Conservation (phyloP, 2,113 vertebrate species). For the Numenius arquata region DNA sequence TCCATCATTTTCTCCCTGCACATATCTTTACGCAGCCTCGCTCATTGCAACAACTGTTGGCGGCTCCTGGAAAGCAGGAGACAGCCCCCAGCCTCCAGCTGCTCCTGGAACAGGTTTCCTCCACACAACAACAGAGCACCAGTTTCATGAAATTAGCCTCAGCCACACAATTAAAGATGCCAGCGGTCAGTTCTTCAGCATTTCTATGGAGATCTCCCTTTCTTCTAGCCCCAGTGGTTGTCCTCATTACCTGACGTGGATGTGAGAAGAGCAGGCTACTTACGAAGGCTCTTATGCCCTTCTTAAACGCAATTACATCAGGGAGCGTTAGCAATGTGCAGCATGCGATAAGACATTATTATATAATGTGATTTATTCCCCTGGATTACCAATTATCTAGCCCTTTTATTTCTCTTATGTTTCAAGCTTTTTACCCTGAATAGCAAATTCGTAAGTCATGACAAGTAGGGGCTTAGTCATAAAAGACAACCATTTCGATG, state of each 20-base stretch:
- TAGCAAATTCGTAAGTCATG: conserved; percentile 4
- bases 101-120: background rate
- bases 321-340: background rate
- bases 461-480: conserved; percentile 37
- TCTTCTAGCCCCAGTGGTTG: background rate
- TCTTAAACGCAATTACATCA: background rate
- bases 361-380: conserved; percentile 34
- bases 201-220: background rate
- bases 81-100: background rate
- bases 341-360: conserved; percentile 17
- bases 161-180: fast-evolving
- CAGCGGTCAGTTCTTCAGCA: background rate
- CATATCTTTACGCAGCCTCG: background rate
- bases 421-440: conserved; percentile 28
- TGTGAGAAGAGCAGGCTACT: background rate
- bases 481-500: background rate
- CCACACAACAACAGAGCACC: background rate
- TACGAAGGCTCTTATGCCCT: background rate
- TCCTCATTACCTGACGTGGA: background rate
- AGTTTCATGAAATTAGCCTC: background rate
- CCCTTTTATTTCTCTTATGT: conserved; percentile 8
- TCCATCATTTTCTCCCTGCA: background rate
- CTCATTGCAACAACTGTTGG: background rate
- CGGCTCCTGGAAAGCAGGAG: background rate
- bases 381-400: conserved; percentile 1